These are phyloP conservation scores for Schizopygopsis pylzovi DNA, from an alignment of 2,797 vertebrate species.

Conservation along the genomic window DNA sequence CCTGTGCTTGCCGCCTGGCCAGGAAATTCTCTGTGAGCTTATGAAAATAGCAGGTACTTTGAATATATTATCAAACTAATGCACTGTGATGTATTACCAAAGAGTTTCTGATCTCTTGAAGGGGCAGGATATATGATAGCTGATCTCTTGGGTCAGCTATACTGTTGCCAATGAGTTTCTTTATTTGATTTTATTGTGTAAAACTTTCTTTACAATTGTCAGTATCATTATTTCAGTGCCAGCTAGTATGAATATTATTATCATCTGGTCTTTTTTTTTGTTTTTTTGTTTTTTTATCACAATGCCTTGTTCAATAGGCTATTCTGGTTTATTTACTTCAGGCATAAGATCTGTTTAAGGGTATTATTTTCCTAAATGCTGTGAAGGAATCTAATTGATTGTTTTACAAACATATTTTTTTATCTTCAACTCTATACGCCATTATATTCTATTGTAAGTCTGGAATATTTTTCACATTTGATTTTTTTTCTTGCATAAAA, in stretches of 20 bases:
- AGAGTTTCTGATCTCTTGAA: constrained; percentile 13
- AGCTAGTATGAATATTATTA: neutral
- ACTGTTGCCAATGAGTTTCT: constrained; percentile 5
- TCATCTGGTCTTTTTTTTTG: neutral
- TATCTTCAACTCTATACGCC: neutral
- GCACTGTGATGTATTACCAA: constrained; percentile 28
- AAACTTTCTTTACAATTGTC: neutral
- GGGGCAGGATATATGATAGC: neutral
- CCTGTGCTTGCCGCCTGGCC: neutral
- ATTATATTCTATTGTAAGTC: neutral
- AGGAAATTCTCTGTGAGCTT: neutral
- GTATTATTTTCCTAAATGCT: neutral
- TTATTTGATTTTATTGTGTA: neutral
- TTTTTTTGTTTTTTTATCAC: neutral
- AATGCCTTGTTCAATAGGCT: neutral
- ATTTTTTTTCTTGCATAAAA: neutral
- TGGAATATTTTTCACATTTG: neutral
- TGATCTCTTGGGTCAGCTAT: neutral
- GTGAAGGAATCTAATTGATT: neutral
- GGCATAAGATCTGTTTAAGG: neutral
- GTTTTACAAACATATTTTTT: neutral
- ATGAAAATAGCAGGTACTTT: constrained; percentile 25
- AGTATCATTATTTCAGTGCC: neutral
- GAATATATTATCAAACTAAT: constrained; percentile 27
- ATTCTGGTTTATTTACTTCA: neutral